Base-by-base conservation (phyloP, 2,113 vertebrate genomes). In the Noturus placidus region DNA sequence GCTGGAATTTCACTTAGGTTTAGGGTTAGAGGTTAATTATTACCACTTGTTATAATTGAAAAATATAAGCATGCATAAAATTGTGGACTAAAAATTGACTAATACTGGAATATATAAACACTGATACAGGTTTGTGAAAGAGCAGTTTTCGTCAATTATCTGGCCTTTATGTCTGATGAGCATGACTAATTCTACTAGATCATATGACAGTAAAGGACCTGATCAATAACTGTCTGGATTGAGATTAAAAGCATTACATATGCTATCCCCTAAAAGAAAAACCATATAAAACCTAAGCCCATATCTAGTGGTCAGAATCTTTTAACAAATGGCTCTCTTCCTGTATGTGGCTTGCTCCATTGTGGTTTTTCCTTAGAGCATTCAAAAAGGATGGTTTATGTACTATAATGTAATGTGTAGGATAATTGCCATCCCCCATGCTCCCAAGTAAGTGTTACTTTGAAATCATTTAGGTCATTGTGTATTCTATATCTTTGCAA, bases 331-430 rank as follows among this genome's bases (percentile, higher is more conserved):
- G 15, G 35, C 78, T 91, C 81, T 65, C 69, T 69, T 91, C 88
- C 90, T 89, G 83, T 91, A 93, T 83, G 93, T 94, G 92, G 92
- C 89, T 90, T 65, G 88, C 89, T 91, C 91, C 92, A 92, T 92
- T 94, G 92, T 92, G 93, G 93, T 93, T 93, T 93, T 89, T 86
- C 61, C 90, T 92, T 89, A 89, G 89, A 87, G 90, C 91, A 92
- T 91, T 89, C 67, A 90, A 83, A 84, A 89, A 85, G 87, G 83
- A 91, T 89, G 77, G 90, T 87, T 85, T 54, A 54, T n/a, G 63
- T 67, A 14, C n/a, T 74, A 52, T 38, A 81, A 52, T 57, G 52
- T 54, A 74, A 52, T 57, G 52, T 54, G 35, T 52, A 81, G 63
- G 30, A 46, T 27, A 76, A 57, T 52, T 56, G 11, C 11, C 14